Conservation (phyloP, 1,140 invertebrate genomes). For the Cydia strobilella region DNA sequence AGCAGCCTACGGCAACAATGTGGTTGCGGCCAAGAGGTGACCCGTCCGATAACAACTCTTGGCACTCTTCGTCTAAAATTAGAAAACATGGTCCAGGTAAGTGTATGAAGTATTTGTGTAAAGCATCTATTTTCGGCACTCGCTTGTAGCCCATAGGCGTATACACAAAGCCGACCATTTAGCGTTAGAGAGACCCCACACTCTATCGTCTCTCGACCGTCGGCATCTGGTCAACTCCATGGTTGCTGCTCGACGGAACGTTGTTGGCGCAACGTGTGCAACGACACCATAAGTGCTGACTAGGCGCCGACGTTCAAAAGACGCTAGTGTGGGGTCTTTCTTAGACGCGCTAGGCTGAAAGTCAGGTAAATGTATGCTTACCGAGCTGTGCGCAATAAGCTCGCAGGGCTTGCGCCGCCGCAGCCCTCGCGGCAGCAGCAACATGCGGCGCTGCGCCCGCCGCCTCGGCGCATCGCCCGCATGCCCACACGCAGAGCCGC, state of each 20-base stretch:
- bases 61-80: conserved; percentile 86
- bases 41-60: conserved; percentile 85
- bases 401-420: conserved; percentile 89
- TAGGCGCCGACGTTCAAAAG: no score
- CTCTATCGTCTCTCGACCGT: no score
- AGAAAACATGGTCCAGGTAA: not conserved
- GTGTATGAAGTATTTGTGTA: not conserved
- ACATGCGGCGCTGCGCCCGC: conserved; percentile 83
- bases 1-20: conserved; percentile 89
- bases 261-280: no score
- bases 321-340: no score
- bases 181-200: no score
- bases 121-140: no score
- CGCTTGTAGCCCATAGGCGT: no score
- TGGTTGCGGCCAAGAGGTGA: conserved; percentile 81
- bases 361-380: conserved; percentile 51
- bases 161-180: no score
- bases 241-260: no score
- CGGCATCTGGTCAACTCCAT: no score
- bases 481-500: conserved; percentile 88
- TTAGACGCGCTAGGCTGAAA: not conserved
- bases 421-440: conserved; percentile 89
- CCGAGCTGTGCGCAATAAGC: conserved; percentile 91
- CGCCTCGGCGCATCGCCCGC: conserved; percentile 87
- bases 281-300: no score